Base-by-base conservation (phyloP, 2,113 vertebrate species). In the Pseudopodoces humilis region DNA sequence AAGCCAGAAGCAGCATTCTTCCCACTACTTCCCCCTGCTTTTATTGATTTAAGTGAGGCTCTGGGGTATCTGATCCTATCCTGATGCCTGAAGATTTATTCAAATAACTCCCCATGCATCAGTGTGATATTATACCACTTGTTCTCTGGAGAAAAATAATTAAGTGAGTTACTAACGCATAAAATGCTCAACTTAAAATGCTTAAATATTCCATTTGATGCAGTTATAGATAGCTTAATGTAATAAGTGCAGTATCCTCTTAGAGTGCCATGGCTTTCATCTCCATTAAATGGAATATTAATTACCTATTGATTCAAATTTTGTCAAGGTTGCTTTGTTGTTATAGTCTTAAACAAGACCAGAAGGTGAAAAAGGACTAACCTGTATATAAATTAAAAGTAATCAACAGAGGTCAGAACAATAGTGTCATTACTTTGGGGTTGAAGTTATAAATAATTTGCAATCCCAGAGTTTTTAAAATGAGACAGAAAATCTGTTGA, bases 151-250 rank as follows among this genome's bases (percentile, higher is more conserved):
- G 97, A 84, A 97, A 97, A 97, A 97, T 64, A 90, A 97, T 97
- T 95, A 97, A 97, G 90, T 82, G 96, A 96, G 96, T 96, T 80
- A 74, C 96, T 94, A 97, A 97, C 16, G 65, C 96, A 91, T 93
- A 97, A 98, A 98, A 94, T 80, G 93, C 95, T 96, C 90, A 63
- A 85, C 93, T 95, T 96, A 96, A 97, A 97, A 95, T 94, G 93
- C 93, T 97, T 96, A 97, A 96, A 91, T 97, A 97, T 97, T 97
- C 97, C 94, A 97, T 97, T 95, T 97, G 97, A 96, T 37, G 84
- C 95, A 88, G 94, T 94, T 95, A 95, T 96, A 95, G 96, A 90
- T 97, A 96, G 95, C 86, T 96, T 96, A 90, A 88, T 77, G 84
- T 65, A 91, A 28, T 87, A 97, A 94, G 35, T 72, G 33, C 50